These are phyloP conservation scores for Urocolius indicus DNA, from an alignment of 2,113 vertebrate species.

Conservation along the genomic window DNA sequence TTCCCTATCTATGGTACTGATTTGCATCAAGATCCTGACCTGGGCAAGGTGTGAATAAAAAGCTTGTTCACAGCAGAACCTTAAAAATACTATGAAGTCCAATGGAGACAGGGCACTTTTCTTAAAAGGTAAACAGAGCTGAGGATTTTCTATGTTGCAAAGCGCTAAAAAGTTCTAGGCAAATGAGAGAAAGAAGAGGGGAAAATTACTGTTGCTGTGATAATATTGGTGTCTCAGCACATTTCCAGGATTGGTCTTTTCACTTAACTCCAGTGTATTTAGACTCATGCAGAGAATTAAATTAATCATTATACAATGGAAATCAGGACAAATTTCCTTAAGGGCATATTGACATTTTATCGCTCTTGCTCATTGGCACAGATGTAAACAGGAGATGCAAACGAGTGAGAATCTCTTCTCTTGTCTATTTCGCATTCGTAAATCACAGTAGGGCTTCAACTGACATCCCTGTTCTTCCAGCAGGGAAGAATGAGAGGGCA, in stretches of 20 bases:
- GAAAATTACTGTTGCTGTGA: neutral
- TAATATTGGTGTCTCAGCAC: neutral
- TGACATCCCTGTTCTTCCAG: neutral
- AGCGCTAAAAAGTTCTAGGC: neutral
- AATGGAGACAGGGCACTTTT: neutral
- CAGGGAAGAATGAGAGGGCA: neutral
- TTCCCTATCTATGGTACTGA: neutral
- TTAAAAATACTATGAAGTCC: neutral
- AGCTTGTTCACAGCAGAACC: neutral
- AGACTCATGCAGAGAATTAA: constrained; percentile 35
- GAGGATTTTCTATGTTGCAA: neutral
- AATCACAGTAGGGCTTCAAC: neutral
- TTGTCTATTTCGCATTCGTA: neutral
- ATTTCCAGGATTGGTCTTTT: constrained; percentile 11
- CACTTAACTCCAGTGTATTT: constrained; percentile 6
- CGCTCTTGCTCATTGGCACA: neutral
- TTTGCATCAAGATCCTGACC: neutral
- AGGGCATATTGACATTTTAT: constrained; percentile 36
- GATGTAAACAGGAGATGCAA: constrained; percentile 14
- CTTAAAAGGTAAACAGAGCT: neutral
- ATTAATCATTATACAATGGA: constrained; percentile 29
- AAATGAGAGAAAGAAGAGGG: neutral
- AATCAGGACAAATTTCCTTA: constrained; percentile 30
- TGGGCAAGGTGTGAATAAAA: neutral
- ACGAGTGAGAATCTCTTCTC: neutral